Conservation (phyloP, 2,113 vertebrate species). For the Apus apus region DNA sequence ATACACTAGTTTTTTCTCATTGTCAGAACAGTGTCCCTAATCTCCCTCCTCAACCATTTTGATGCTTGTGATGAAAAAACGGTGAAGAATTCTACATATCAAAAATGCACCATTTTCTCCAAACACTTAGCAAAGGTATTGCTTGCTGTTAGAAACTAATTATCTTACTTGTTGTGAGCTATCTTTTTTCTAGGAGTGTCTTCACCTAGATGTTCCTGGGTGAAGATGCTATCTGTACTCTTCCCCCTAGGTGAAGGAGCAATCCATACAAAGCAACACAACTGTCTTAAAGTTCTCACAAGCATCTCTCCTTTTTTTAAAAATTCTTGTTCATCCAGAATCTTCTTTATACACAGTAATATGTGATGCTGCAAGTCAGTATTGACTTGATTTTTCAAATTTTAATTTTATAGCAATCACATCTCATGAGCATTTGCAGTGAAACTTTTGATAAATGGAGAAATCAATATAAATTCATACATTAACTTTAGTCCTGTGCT, state of each 20-base stretch:
- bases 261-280: not conserved
- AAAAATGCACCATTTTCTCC: not conserved
- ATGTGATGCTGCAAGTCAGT: not conserved
- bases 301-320: not conserved
- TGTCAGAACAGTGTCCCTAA: not conserved
- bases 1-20: not conserved
- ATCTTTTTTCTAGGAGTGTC: not conserved
- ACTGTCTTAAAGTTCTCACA: not conserved
- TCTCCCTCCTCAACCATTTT: not conserved
- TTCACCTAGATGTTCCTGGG: not conserved
- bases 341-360: not conserved
- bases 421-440: not conserved
- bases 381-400: not conserved
- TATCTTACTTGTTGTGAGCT: not conserved
- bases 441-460: not conserved
- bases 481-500: not conserved
- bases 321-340: not conserved
- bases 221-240: not conserved
- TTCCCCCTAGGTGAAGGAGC: not conserved
- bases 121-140: not conserved
- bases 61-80: not conserved
- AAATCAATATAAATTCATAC: not conserved
- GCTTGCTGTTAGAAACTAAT: not conserved
- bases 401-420: not conserved
- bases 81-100: not conserved